phyloP scores from a whole-genome alignment of 2,797 vertebrate species.

The Myoxocephalus aenaeus region DNA sequence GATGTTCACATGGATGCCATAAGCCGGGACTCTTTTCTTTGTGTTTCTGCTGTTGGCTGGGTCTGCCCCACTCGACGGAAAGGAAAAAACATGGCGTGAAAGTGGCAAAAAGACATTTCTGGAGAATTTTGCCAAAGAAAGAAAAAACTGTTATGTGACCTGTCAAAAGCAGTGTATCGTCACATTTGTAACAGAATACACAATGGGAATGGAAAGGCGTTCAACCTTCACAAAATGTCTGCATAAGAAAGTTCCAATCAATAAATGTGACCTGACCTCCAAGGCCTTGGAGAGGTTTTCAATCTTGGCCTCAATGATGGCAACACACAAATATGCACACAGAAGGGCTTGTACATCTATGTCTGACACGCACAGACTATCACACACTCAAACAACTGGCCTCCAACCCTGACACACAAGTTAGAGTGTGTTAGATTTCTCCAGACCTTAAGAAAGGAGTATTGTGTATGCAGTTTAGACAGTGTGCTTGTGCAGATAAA shows the following conservation, averaged over 20 bases:
- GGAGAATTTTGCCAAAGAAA: constrained; percentile 33
- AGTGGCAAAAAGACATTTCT: constrained; percentile 9
- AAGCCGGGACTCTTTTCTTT: not conserved
- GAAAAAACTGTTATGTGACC: constrained; percentile 24
- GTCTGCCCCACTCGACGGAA: not conserved
- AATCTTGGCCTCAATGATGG: constrained; percentile 71
- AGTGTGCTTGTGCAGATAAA: not conserved
- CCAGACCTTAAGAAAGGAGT: constrained; percentile 13
- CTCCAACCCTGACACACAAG: not conserved
- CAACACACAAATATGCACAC: constrained; percentile 55
- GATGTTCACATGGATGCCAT: not conserved
- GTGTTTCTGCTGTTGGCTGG: not conserved
- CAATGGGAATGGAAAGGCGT: constrained; percentile 58
- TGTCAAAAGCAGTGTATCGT: constrained; percentile 50
- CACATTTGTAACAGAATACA: constrained; percentile 56
- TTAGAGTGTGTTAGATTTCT: constrained; percentile 10
- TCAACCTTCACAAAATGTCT: constrained; percentile 70
- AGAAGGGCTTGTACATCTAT: constrained; percentile 12
- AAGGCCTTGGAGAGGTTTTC: constrained; percentile 67
- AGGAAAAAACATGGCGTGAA: not conserved
- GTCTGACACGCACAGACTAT: constrained; percentile 17
- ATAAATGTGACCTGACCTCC: constrained; percentile 70
- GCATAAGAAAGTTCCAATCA: constrained; percentile 74
- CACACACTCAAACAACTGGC: not conserved
- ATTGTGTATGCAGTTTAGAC: not conserved